phyloP scores from a whole-genome alignment of 2,888 invertebrate genomes.

The Corythucha ciliata region DNA sequence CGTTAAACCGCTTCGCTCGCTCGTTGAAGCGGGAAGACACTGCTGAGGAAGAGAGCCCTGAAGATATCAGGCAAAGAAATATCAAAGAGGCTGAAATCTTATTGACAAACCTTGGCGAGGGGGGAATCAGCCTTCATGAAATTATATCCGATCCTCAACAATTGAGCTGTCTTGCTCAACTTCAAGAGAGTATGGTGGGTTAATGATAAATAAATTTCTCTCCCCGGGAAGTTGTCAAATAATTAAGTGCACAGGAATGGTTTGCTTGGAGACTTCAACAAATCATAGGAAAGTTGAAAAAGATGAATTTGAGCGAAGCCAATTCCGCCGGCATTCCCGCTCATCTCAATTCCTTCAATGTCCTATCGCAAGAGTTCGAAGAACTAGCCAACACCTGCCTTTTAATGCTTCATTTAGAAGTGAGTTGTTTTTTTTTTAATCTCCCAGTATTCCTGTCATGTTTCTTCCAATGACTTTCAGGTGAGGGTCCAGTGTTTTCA shows the following conservation, averaged over 20 bases:
- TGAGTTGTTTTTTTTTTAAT: slow-evolving; percentile 40
- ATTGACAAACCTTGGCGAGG: slow-evolving; percentile 82
- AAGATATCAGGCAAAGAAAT: slow-evolving; percentile 67
- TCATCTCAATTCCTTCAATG: slow-evolving; percentile 25
- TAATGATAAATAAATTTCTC: neutral
- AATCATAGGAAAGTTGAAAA: slow-evolving; percentile 47
- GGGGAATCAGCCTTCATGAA: slow-evolving; percentile 72
- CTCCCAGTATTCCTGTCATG: too few relatives aligned
- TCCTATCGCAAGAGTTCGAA: slow-evolving; percentile 68
- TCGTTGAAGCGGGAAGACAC: slow-evolving; percentile 40
- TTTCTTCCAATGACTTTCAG: slow-evolving; percentile 43
- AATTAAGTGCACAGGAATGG: slow-evolving; percentile 80
- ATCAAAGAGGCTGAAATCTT: slow-evolving; percentile 86
- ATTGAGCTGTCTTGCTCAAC: slow-evolving; percentile 72
- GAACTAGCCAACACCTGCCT: slow-evolving; percentile 85
- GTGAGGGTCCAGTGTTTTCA: slow-evolving; percentile 92
- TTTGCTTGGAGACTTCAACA: slow-evolving; percentile 57
- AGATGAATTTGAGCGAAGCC: slow-evolving; percentile 10
- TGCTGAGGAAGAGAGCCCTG: slow-evolving; percentile 65
- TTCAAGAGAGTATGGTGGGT: slow-evolving; percentile 82
- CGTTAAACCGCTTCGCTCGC: slow-evolving; percentile 38
- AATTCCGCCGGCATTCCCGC: slow-evolving; percentile 34
- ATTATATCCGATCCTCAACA: slow-evolving; percentile 76
- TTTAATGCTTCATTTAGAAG: slow-evolving; percentile 85
- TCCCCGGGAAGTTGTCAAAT: too few relatives aligned